Percentiles rank a stretch among this genome's conserved stretches.
Conservation (phyloP, 2,888 invertebrate species). For the Chrysomela aeneicollis region DNA sequence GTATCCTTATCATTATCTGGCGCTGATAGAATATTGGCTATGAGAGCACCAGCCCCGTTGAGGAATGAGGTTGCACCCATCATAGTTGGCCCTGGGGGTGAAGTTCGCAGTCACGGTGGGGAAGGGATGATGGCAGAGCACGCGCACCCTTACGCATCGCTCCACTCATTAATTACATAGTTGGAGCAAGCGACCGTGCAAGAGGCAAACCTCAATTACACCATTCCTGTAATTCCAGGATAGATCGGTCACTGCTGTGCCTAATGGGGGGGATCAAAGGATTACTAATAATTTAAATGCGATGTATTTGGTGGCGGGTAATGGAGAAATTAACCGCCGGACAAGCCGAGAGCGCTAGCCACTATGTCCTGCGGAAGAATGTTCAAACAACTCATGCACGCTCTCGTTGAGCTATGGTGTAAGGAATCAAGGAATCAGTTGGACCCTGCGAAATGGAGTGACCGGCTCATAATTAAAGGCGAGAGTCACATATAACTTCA, state of each 20-base stretch:
- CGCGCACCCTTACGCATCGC: constrained; percentile 50
- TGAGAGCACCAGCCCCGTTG: constrained; percentile 24
- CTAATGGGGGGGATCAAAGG: constrained; percentile 30
- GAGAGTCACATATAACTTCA: no score
- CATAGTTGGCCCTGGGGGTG: constrained; percentile 40
- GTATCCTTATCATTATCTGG: constrained; percentile 26
- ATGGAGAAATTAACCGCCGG: constrained; percentile 23
- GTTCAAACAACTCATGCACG: no score
- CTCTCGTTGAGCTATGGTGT: no score
- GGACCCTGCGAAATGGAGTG: no score
- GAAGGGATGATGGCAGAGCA: constrained; percentile 38
- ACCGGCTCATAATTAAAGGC: no score
- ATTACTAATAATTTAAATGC: constrained; percentile 27
- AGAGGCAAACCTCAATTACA: constrained; percentile 53
- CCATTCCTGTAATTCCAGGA: constrained; percentile 53
- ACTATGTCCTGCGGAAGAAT: neutral
- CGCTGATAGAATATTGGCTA: constrained; percentile 33
- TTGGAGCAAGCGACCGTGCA: constrained; percentile 48
- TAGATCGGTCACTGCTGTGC: constrained; percentile 45
- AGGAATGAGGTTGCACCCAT: constrained; percentile 30
- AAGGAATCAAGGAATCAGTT: no score
- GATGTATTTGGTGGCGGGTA: constrained; percentile 12
- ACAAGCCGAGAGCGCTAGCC: neutral
- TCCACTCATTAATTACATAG: constrained; percentile 53
- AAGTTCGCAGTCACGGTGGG: constrained; percentile 42